These are phyloP conservation scores for Cygnus olor DNA, from an alignment of 2,797 vertebrate genomes.

Conservation along the genomic window DNA sequence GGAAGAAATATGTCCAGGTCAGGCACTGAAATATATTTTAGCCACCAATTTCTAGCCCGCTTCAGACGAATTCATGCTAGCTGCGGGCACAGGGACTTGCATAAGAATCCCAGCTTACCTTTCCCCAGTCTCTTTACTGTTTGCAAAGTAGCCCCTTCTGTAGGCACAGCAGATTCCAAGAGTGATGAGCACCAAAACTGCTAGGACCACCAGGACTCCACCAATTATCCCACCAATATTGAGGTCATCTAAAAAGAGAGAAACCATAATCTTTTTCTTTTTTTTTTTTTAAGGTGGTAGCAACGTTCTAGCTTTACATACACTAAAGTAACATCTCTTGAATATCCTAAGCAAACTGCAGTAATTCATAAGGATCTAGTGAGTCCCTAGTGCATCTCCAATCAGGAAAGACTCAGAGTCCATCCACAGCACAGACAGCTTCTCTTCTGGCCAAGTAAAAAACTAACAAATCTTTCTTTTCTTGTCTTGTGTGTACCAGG, in stretches of 20 bases:
- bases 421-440: not conserved
- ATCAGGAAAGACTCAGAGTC: not conserved
- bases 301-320: not conserved
- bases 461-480: not conserved
- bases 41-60: not conserved
- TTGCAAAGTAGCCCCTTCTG: conserved; percentile 88
- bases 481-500: not conserved
- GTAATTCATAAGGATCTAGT: not conserved
- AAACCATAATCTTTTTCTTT: not conserved
- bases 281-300: not conserved
- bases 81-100: not conserved
- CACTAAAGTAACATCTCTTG: not conserved
- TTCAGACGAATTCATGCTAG: not conserved
- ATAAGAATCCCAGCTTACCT: conserved; percentile 77
- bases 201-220: conserved; percentile 86
- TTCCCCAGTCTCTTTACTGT: conserved; percentile 85
- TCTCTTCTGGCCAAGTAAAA: not conserved
- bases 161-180: conserved; percentile 88
- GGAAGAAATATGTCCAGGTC: not conserved
- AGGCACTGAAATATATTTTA: not conserved
- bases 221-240: conserved; percentile 91
- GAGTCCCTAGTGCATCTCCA: not conserved
- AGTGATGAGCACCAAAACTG: conserved; percentile 83
- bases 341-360: not conserved
- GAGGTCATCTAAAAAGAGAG: conserved; percentile 86